Base-by-base conservation (phyloP, 1,140 invertebrate species). In the Bombus confusus region DNA sequence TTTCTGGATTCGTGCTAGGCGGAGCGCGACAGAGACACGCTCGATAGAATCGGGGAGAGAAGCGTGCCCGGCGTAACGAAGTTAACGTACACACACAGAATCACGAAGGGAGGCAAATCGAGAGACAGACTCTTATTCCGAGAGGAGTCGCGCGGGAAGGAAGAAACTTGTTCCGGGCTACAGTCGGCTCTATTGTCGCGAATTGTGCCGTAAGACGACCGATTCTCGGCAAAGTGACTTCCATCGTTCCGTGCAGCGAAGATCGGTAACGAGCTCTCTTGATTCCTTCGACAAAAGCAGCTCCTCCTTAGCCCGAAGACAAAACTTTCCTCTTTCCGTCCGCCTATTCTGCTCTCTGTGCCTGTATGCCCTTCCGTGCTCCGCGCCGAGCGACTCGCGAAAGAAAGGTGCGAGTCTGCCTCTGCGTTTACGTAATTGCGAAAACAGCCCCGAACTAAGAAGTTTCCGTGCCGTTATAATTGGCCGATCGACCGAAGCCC, bases 11-110 rank as follows among this genome's bases (percentile, higher is more conserved):
- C 47, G 47, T 52, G 47, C 47, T 52, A 52, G 47, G 18, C 47
- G 47, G 47, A 52, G 47, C 47, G 47, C 47, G 47, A 52, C 47
- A 52, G 18, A 52, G 47, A 52, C 47, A 52, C 74, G 66, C 62
- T 78, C 64, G 82, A 78, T 78, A 57, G 62, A 59, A 57, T 52
- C 47, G 22, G 18, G 69, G 69, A 62, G 73, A 66, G 83, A 68
- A 72, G 77, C 31, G 59, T 85, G 62, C 43, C 59, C 75, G 41
- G 64, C 80, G 78, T 89, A 89, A 88, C 80, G 59, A 86, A 88
- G 83, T 89, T 88, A 88, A 74, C 79, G 69, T 88, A 72, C 76
- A 59, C 74, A 59, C n/a, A 43, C 83, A 68, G 59, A 62, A 85
- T 86, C 66, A 34, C 25, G 37, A 34, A n/a, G 85, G 22, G 75